Percentiles rank a stretch among this genome's conserved stretches.
phyloP scores from a whole-genome alignment of 1,140 invertebrate species.

The Pogonomyrmex californicus region DNA sequence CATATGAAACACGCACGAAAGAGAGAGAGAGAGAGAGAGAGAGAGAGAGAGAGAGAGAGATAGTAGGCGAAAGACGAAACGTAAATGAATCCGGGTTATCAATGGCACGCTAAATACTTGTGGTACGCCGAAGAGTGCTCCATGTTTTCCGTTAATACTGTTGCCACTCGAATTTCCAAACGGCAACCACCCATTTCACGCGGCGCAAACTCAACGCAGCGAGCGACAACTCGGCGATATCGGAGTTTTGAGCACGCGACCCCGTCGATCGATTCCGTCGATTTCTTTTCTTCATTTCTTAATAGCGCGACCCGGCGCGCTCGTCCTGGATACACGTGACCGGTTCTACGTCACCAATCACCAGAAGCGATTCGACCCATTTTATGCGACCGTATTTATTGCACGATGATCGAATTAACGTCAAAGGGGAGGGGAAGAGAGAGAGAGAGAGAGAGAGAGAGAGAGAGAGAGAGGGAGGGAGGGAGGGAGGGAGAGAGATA shows the following conservation, averaged over 20 bases:
- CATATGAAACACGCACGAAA: conserved; percentile 27
- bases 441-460: too few species aligned
- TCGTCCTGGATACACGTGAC: not conserved
- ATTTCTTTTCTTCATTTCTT: conserved; percentile 23
- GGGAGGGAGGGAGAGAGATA: not conserved
- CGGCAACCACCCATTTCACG: not conserved
- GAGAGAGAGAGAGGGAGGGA: not conserved
- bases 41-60: conserved; percentile 8
- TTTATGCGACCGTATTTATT: conserved; percentile 15
- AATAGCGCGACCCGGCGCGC: not conserved
- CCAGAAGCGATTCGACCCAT: conserved; percentile 30
- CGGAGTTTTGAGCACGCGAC: conserved; percentile 14
- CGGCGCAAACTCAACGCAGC: too few species aligned
- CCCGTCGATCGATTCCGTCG: conserved; percentile 31
- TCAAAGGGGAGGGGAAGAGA: not conserved
- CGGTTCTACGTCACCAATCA: not conserved
- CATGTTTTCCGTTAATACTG: not conserved
- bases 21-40: conserved; percentile 8
- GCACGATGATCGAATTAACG: conserved; percentile 26
- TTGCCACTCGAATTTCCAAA: conserved; percentile 2
- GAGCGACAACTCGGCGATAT: not conserved
- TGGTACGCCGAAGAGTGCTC: not conserved
- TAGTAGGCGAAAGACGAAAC: conserved; percentile 4
- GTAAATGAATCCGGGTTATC: conserved; percentile 48
- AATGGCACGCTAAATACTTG: conserved; percentile 30